Evolutionary conservation across 2,888 invertebrate species (phyloP), one percentile per base, ranked within the genome.

Genomic region (Torymus aiolomorphi): DNA sequence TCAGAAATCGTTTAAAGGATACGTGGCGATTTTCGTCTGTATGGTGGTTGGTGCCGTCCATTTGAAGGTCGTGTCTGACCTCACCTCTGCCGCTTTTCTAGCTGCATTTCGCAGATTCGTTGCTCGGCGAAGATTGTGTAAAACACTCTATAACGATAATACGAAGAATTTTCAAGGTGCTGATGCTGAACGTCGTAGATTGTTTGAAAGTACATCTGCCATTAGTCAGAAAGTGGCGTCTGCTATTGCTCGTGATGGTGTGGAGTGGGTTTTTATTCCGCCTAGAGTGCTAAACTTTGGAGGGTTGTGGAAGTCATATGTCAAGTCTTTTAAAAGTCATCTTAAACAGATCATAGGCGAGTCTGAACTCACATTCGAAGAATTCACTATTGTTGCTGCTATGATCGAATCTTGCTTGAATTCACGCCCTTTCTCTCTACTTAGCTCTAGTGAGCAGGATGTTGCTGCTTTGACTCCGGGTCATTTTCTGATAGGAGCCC

Each of bases 401-500:
- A 24, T n/a, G 42, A 31, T 63, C 10, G 63, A 63, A 63, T 16
- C 42, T 3, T 31, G 63, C 13, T 63, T 49, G 20, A 49, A 63
- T 13, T 63, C 63, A n/a, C 31, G 67, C 11, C 67, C 67, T 11
- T 8, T 67, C 0, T 24, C 24, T 11, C 14, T 13, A 0, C 12
- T 67, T 11, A 67, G 54, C 11, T n/a, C 2, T 10, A 54, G 24
- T 18, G 24, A 31, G 11, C 14, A 24, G 13, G 54, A 67, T 54
- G n/a, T 52, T 1, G 18, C 54, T 8, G 24, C 67, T 8, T 24
- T 52, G 13, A 67, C 67, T 0, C 52, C 67, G 2, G 67, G 67
- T 42, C 52, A 67, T 54, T 54, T 31, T n/a, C n/a, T 67, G 20
- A 67, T 67, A 14, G 67, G 67, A 4, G 63, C 63, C 0, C 4